These are phyloP conservation scores for Aplysina aerophoba DNA, from an alignment of 37 sponge, comb jelly and placozoan species.

Conservation along the genomic window DNA sequence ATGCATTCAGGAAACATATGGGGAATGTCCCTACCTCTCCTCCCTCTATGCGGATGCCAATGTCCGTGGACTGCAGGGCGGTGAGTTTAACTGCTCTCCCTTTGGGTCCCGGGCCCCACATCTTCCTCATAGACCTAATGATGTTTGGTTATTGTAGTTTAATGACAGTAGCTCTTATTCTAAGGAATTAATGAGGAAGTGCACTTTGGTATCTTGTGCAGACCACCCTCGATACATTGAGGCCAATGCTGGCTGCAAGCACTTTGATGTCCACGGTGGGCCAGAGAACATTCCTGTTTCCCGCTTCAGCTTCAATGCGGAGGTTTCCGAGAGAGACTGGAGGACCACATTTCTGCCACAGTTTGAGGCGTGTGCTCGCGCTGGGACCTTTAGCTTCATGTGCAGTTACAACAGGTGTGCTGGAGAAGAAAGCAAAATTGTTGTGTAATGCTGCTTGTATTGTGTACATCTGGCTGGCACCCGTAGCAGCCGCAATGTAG, in stretches of 20 bases:
- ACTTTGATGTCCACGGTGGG: constrained; percentile 72
- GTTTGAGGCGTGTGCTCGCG: constrained; percentile 60
- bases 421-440: background rate
- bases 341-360: constrained; percentile 61
- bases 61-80: constrained; percentile 74
- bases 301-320: constrained; percentile 55
- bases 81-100: constrained; percentile 3
- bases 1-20: constrained; percentile 65
- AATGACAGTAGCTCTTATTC: too few species aligned
- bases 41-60: constrained; percentile 42
- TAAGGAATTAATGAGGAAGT: too few species aligned
- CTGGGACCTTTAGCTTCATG: constrained; percentile 60
- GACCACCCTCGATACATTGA: constrained; percentile 54
- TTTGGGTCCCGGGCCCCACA: too few species aligned
- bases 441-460: too few species aligned
- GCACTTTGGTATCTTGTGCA: background rate
- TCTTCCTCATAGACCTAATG: too few species aligned
- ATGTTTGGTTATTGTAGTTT: too few species aligned
- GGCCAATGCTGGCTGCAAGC: constrained; percentile 71
- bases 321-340: constrained; percentile 65
- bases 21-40: constrained; percentile 61
- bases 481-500: too few species aligned
- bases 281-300: constrained; percentile 68
- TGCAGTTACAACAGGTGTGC: constrained; percentile 67
- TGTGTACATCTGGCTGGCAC: too few species aligned